Evolutionary conservation across 2,888 invertebrate species (phyloP), one percentile per base, ranked within the genome.

Genomic region (Ichneumoninae sp.): DNA sequence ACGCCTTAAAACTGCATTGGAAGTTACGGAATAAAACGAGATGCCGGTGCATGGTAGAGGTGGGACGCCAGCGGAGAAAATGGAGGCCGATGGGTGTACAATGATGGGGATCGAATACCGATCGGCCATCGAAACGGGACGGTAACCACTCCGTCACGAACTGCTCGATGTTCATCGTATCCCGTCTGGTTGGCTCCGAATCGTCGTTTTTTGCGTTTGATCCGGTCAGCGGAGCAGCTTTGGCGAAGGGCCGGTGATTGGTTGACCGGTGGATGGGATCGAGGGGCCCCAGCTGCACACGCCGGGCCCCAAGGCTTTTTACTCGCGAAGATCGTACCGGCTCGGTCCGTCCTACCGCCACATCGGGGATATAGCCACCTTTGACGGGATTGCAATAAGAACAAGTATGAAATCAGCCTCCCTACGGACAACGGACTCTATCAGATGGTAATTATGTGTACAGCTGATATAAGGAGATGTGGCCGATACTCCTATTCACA

Each of bases 381-480:
- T 92, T 93, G 93, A 93, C 92, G 92, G 91, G 90, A 88, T 89
- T 88, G 90, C 91, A 93, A 93, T 88, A 93, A 91, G 90, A 93
- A 92, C 91, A 93, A 93, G 92, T 92, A 91, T 92, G 89, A 92
- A 92, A 93, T 93, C 93, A 92, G 89, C 91, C 91, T 92, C 92
- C 89, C 92, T 91, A 92, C 93, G 91, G 92, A 93, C 93, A 92
- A 92, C 93, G 89, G 92, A 93, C 93, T 93, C 93, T 93, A 93
- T 93, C 93, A 92, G 92, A 93, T 93, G 92, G 93, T 93, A 93
- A 93, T 93, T 93, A 93, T 92, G 92, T 92, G 91, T 92, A 91
- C 88, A 92, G 90, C 88, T 92, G 92, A 93, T 93, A 92, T 90
- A 79, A 83, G 85, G 57, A 81, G 81, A 85, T 87, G 79, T 68